Evolutionary conservation across 2,888 invertebrate species (phyloP), one percentile per base, ranked within the genome.

Genomic region (Parnassius apollo): DNA sequence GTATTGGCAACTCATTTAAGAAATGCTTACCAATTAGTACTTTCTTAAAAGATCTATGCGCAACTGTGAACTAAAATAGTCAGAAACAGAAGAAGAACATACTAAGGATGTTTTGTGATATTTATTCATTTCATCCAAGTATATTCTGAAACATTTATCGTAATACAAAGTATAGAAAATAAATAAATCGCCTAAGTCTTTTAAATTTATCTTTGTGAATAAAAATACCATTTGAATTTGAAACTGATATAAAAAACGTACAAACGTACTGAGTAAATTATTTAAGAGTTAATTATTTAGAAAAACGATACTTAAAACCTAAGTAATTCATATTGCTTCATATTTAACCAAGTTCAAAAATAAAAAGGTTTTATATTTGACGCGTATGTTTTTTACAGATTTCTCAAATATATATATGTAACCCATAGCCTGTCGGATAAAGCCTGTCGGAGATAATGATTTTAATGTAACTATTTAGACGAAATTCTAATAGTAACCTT

Each of bases 171-270:
- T 59, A 49, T 45, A 13, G 44, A 18, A 55, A 55, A 35, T 59
- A 42, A 60, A 54, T 54, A 54, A 54, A 18, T 48, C 18, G 46
- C 46, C n/a, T 46, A 46, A 60, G 48, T 48, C 59, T 42, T 54
- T 54, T 22, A 49, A 35, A 42, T 59, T 49, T 35, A 60, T 12
- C 9, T 54, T 49, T 22, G 22, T 60, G 48, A 50, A 46, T n/a
- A 60, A 55, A 25, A 60, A 60, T 60, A 55, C 22, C 22, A 49
- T 55, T 55, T 55, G 50, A 44, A 60, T 18, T 53, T 60, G 55
- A 60, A 60, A 60, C 49, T 54, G 48, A 54, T 60, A 59, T 52
- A 60, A 60, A 60, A 60, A 54, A 35, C 42, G 49, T 54, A 60
- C 45, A 22, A 60, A 49, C 18, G 42, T 54, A 60, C 48, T 55